Base-by-base conservation (phyloP, 2,888 invertebrate genomes). In the Pollenia labialis region DNA sequence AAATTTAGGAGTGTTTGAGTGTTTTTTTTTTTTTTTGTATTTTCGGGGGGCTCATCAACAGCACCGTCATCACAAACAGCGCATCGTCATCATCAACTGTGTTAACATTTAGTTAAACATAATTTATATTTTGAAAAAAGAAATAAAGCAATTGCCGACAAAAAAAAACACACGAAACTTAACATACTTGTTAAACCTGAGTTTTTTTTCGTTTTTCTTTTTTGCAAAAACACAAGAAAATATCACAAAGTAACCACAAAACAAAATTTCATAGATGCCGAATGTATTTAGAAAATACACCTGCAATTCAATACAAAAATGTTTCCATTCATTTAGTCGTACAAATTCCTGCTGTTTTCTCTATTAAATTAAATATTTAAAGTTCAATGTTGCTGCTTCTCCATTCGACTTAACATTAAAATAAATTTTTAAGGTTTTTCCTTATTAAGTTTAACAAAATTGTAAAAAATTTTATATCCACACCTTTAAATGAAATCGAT, bases 21-120 rank as follows among this genome's bases (percentile, higher is more conserved):
- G 32, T 32, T 4, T 32, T 69, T 16, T 18, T 40, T 48, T 52
- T n/a, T 62, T 75, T 42, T 76, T 80, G 18, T 69, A n/a, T 69
- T 32, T 32, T 32, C 4, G 46, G 11, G 68, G 54, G 56, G 62
- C 69, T 72, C 81, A 75, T 71, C 54, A 68, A 56, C 46, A 68
- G 50, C 77, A 62, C 10, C 66, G 23, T 44, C 62, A 62, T 58
- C 40, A 60, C 42, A 68, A 69, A 23, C 58, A 32, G 23, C 12
- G 14, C 81, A 40, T 32, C 48, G 46, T 44, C 72, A 72, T 76
- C 71, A 72, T 42, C 77, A 77, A 69, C 81, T 64, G 48, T 87
- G 84, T 87, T 87, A 87, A 85, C 84, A 87, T 84, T 87, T 87
- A 69, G 84, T 81, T 62, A 84, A 84, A 87, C 77, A 77, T 68